Base-by-base conservation (phyloP, 2,888 invertebrate genomes). In the Agrilus biguttatus region DNA sequence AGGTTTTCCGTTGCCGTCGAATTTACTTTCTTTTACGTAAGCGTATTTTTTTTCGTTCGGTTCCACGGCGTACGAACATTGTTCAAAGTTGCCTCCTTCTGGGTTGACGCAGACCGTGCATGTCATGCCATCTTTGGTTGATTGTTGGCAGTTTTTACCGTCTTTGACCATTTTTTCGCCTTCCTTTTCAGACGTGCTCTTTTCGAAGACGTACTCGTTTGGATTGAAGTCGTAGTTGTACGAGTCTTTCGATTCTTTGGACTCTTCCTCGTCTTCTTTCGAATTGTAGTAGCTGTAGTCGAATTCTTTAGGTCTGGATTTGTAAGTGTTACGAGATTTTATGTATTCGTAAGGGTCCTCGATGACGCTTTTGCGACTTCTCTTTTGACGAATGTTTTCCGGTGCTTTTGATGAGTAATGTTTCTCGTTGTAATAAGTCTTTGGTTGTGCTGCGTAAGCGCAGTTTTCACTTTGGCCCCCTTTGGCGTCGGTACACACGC, bases 31-130 rank as follows among this genome's bases (percentile, higher is more conserved):
- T 45, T 74, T 76, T 5, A 74, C 77, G 53, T 76, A 82, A 8
- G 77, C 77, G 57, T 78, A 81, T 57, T 75, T 72, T 58, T 83
- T 78, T 48, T 82, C 82, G 54, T 76, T 74, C 0, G 83, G 83
- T 47, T 78, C 75, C 1, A 80, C 77, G 8, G 80, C 78, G 61
- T 85, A 89, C 0, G 83, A 80, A 58, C 88, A 89, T 12, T 80
- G 80, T 60, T 88, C 87, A 49, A 78, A 85, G 46, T 80, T 78
- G 23, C 80, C 84, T 37, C 83, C 83, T 2, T 78, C 80, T 1
- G 79, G 74, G 56, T 85, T 78, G 51, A 80, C 77, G 56, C 88
- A 89, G 2, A 83, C 71, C 49, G 74, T 75, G 59, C 86, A 87
- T 10, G 74, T 71, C 75, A 78, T 77, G 3, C 77, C 77, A 48